Conservation (phyloP, 2,888 invertebrate species). For the Choreutis nemorana region DNA sequence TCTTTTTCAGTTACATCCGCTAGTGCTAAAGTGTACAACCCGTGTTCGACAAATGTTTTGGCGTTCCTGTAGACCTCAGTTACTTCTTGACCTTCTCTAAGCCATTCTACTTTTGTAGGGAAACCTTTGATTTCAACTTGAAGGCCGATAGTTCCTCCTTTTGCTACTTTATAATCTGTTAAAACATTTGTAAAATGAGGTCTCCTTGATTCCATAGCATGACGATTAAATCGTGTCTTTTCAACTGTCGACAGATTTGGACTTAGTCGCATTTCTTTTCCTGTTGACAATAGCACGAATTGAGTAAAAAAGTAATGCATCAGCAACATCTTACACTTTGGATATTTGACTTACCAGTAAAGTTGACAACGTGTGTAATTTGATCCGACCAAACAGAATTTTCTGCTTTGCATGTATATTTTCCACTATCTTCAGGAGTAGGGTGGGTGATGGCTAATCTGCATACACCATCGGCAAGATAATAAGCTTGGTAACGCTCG, state of each 20-base stretch:
- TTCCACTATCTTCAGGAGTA: conserved; percentile 73
- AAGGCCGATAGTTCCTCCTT: conserved; percentile 82
- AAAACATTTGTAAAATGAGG: conserved; percentile 75
- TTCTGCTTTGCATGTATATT: conserved; percentile 79
- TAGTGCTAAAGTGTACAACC: conserved; percentile 77
- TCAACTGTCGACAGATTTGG: conserved; percentile 38
- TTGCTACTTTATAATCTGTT: conserved; percentile 75
- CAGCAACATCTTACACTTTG: no score
- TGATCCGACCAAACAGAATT: conserved; percentile 77
- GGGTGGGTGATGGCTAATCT: conserved; percentile 73
- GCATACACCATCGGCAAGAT: conserved; percentile 78
- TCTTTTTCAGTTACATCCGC: conserved; percentile 76
- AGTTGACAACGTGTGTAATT: conserved; percentile 75
- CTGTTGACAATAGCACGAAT: conserved; percentile 18
- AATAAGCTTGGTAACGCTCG: conserved; percentile 70
- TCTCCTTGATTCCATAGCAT: conserved; percentile 57
- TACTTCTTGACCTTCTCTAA: conserved; percentile 69
- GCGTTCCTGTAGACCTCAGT: conserved; percentile 69
- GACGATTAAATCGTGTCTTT: conserved; percentile 33
- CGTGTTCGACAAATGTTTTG: conserved; percentile 71
- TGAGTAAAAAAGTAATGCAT: not conserved
- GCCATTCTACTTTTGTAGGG: conserved; percentile 80
- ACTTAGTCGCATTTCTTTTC: conserved; percentile 30
- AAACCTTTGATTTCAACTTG: conserved; percentile 80
- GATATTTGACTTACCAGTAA: conserved; percentile 57